Evolutionary conservation across 1,140 invertebrate genomes (phyloP).

Genomic region (Drosophila chauvacae): DNA sequence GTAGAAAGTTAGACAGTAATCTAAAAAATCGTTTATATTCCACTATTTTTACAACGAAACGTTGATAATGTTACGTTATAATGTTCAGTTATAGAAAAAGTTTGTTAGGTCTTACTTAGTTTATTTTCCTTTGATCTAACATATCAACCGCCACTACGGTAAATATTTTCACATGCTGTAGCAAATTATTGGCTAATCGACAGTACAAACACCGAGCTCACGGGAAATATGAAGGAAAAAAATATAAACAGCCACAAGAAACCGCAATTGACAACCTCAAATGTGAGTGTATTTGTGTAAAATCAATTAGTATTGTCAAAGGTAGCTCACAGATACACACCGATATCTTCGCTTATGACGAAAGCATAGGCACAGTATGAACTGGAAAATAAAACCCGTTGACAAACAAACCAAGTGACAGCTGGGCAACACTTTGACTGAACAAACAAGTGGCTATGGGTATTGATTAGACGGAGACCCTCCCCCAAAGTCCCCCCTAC

Average conservation of each 20-base stretch:
- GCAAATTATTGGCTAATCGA: constrained; percentile 42
- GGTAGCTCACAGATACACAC: constrained; percentile 37
- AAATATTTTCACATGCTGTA: constrained; percentile 1
- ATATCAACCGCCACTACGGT: neutral
- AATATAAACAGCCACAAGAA: constrained; percentile 36
- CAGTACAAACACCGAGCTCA: constrained; percentile 19
- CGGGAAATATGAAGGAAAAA: constrained; percentile 15
- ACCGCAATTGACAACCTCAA: constrained; percentile 42
- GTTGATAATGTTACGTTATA: neutral
- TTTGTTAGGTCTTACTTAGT: neutral
- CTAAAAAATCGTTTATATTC: neutral
- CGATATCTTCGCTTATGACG: constrained; percentile 1
- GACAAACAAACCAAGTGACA: constrained; percentile 56
- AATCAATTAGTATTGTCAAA: constrained; percentile 76
- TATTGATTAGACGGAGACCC: constrained; percentile 62
- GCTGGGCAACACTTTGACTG: constrained; percentile 43
- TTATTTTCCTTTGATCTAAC: neutral
- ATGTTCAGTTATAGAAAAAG: neutral
- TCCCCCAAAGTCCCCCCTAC: neutral
- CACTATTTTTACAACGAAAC: neutral
- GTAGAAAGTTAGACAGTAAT: neutral
- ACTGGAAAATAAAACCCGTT: constrained; percentile 37
- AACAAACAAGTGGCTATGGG: constrained; percentile 58
- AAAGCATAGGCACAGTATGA: constrained; percentile 17
- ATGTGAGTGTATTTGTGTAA: constrained; percentile 21